A percentile compares a stretch with the other conserved stretches of the same genome.
Conservation (phyloP, 2,888 invertebrate genomes). For the Chalcis sispes region DNA sequence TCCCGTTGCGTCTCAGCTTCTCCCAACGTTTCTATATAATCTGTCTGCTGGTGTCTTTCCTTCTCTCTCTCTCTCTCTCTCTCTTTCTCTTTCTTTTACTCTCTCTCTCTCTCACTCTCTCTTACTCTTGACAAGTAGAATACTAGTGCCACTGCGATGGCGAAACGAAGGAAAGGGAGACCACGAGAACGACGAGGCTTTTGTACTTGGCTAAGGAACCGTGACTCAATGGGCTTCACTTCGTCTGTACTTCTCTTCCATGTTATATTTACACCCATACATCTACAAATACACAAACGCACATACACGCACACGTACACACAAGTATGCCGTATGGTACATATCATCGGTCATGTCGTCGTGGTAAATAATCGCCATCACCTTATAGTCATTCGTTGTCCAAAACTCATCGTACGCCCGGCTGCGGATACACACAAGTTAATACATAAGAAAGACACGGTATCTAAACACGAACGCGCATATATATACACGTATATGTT, state of each 20-base stretch:
- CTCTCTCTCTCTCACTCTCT: too few species aligned
- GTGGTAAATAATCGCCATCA: constrained; percentile 72
- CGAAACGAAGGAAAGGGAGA: constrained; percentile 1
- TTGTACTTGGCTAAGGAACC: constrained; percentile 48
- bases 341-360: constrained; percentile 73
- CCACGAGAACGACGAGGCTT: constrained; percentile 9
- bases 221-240: constrained; percentile 26
- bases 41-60: not conserved
- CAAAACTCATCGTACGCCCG: constrained; percentile 65
- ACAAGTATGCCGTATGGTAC: constrained; percentile 56
- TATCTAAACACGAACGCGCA: too few species aligned
- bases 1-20: constrained; percentile 60
- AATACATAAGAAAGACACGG: too few species aligned
- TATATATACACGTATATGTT: constrained; percentile 10
- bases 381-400: constrained; percentile 75
- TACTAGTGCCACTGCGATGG: not conserved
- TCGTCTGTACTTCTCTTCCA: not conserved
- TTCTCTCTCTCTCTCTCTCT: too few species aligned
- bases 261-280: not conserved
- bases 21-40: constrained; percentile 42
- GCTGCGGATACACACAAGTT: constrained; percentile 41
- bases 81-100: too few species aligned
- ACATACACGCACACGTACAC: constrained; percentile 12
- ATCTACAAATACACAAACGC: constrained; percentile 22
- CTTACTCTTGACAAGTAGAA: too few species aligned